phyloP scores from a whole-genome alignment of 2,888 invertebrate genomes.

The Hydriomena furcata region DNA sequence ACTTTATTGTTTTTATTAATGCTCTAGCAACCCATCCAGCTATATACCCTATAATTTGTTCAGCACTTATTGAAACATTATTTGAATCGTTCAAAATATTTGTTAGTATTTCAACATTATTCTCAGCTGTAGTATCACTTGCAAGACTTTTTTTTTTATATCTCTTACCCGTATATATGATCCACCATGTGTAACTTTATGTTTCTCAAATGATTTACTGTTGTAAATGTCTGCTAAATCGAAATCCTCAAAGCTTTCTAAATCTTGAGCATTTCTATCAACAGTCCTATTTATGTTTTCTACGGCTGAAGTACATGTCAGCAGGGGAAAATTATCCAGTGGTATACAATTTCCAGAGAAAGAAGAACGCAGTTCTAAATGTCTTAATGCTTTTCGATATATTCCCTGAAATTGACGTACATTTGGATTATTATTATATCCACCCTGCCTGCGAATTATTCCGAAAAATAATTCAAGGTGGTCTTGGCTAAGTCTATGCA shows the following conservation, averaged over 20 bases:
- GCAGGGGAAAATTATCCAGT: not conserved
- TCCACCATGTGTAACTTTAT: not conserved
- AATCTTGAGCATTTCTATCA: not conserved
- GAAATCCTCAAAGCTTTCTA: not conserved
- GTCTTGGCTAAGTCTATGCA: not conserved
- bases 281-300: not conserved
- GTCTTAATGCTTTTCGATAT: not conserved
- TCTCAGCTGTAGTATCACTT: not conserved
- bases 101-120: not conserved
- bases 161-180: not conserved
- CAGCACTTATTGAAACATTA: not conserved
- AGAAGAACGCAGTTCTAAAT: not conserved
- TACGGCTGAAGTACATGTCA: not conserved
- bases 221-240: not conserved
- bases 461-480: not conserved
- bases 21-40: not conserved
- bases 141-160: not conserved
- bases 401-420: not conserved
- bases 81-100: not conserved
- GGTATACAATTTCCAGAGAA: not conserved
- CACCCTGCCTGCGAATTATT: not conserved
- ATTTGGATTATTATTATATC: not conserved
- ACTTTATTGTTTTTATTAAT: not conserved
- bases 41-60: constrained; percentile 1
- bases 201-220: not conserved